Conservation (phyloP, 2,888 invertebrate genomes). For the Diogma glabrata region DNA sequence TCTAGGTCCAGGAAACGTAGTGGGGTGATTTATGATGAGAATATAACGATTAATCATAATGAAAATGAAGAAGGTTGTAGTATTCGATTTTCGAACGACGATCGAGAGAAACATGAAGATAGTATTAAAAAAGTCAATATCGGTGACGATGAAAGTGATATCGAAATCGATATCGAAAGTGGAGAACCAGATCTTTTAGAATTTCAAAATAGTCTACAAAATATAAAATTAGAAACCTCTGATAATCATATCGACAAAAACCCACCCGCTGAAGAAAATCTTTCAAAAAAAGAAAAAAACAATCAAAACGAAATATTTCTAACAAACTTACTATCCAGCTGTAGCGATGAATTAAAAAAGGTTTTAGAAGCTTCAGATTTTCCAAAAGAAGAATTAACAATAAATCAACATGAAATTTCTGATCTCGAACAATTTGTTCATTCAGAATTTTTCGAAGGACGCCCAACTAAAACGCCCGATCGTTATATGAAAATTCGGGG, state of each 20-base stretch:
- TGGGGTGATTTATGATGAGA: conserved; percentile 16
- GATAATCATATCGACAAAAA: neutral
- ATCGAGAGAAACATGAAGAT: too few relatives aligned
- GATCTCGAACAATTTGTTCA: conserved; percentile 44
- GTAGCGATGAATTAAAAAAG: conserved; percentile 12
- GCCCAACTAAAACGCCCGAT: conserved; percentile 42
- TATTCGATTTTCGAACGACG: neutral
- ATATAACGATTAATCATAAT: conserved; percentile 19
- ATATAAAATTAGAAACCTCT: neutral
- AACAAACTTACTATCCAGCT: neutral
- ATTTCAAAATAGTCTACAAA: neutral
- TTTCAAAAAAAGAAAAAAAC: neutral
- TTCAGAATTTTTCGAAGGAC: conserved; percentile 44
- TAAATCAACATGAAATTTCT: conserved; percentile 34
- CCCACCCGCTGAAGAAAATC: neutral
- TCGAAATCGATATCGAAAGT: conserved; percentile 48
- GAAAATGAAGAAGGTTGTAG: neutral
- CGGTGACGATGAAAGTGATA: conserved; percentile 38
- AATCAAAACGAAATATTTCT: neutral
- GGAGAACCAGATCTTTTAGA: conserved; percentile 1
- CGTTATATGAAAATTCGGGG: conserved; percentile 47
- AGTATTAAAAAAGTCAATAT: too few relatives aligned
- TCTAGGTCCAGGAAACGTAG: conserved; percentile 2
- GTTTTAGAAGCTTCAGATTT: conserved; percentile 31
- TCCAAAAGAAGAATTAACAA: conserved; percentile 36